phyloP scores from a whole-genome alignment of 2,888 invertebrate species.

The Fragum fragum region DNA sequence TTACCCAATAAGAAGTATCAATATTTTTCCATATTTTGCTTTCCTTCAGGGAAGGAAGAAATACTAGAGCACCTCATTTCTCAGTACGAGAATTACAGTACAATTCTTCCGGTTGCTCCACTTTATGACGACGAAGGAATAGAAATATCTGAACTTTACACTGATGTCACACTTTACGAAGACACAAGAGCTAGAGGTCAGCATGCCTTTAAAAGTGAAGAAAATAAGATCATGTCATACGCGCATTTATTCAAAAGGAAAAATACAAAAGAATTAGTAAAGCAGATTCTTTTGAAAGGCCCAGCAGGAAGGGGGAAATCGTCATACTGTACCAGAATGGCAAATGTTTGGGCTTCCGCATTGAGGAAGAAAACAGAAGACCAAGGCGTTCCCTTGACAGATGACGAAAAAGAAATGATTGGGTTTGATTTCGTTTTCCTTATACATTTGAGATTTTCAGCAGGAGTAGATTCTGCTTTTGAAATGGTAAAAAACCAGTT shows the following conservation, averaged over 20 bases:
- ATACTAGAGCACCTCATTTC: slow-evolving; percentile 17
- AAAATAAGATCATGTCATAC: neutral
- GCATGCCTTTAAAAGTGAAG: neutral
- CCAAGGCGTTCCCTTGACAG: neutral
- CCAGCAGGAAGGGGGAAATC: slow-evolving; percentile 39
- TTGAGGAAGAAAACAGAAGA: slow-evolving; percentile 7
- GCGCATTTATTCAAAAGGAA: neutral
- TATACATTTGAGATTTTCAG: neutral
- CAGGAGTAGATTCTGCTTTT: neutral
- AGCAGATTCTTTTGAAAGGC: slow-evolving; percentile 21
- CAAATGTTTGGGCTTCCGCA: slow-evolving; percentile 30
- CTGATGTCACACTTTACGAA: slow-evolving; percentile 16
- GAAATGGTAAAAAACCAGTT: slow-evolving; percentile 17
- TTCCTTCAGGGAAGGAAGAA: slow-evolving; percentile 28
- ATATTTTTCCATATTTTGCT: too few species aligned
- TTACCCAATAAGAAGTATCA: too few species aligned
- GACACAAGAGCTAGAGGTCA: neutral
- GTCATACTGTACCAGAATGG: slow-evolving; percentile 28
- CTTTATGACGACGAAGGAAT: slow-evolving; percentile 19
- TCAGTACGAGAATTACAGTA: neutral
- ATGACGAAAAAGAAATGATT: slow-evolving; percentile 27
- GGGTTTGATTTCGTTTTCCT: slow-evolving; percentile 25
- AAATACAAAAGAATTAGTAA: slow-evolving; percentile 1
- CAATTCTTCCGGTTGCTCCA: slow-evolving; percentile 6
- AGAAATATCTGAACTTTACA: slow-evolving; percentile 12